Evolutionary conservation across 37 sponge, comb jelly and placozoan species (phyloP).

Genomic region (Haliclona indistincta): DNA sequence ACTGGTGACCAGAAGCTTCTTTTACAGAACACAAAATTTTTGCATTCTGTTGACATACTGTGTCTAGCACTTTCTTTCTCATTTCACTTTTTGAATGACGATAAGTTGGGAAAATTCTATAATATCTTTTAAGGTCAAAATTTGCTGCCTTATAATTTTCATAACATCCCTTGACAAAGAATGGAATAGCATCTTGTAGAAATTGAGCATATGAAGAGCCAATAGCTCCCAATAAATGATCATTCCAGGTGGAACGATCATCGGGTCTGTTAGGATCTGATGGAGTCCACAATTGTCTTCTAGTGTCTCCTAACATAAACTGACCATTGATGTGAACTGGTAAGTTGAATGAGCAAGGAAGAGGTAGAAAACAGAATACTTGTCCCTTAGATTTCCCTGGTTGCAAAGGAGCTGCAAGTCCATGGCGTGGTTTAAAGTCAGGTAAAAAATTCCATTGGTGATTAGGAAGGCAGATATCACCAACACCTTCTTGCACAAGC

Average conservation of each 20-base stretch:
- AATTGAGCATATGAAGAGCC: constrained; percentile 60
- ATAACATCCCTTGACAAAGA: neutral
- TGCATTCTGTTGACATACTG: no score
- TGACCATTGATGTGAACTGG: constrained; percentile 66
- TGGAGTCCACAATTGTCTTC: constrained; percentile 29
- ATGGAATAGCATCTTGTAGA: neutral
- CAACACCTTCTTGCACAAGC: constrained; percentile 64
- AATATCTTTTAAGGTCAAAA: neutral
- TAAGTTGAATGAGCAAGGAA: constrained; percentile 29
- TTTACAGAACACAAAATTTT: no score
- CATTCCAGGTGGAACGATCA: constrained; percentile 45
- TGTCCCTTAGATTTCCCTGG: constrained; percentile 3
- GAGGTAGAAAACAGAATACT: constrained; percentile 65
- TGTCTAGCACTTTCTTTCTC: no score
- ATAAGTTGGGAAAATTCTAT: constrained; percentile 11
- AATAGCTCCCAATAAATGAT: constrained; percentile 31
- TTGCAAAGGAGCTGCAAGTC: constrained; percentile 45
- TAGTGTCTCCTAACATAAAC: constrained; percentile 38
- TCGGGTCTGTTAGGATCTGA: neutral
- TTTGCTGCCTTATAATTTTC: neutral
- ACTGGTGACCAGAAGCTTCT: no score
- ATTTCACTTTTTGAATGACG: neutral
- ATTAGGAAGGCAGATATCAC: constrained; percentile 17
- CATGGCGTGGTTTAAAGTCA: constrained; percentile 55
- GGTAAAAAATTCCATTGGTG: constrained; percentile 39